phyloP scores from a whole-genome alignment of 2,888 invertebrate genomes.

The Altica lythri region DNA sequence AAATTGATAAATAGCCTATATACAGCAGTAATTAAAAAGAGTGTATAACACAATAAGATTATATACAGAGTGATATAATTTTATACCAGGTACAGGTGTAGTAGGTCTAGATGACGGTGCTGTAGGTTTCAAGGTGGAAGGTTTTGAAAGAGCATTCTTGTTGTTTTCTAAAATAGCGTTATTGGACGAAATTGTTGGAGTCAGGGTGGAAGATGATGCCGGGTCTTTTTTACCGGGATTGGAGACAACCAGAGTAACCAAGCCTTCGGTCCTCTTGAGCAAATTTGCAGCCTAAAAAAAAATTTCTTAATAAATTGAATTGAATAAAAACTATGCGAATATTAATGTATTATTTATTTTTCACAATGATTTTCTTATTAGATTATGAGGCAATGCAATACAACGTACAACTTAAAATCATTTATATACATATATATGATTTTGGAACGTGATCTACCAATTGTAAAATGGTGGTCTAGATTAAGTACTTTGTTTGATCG shows the following conservation, averaged over 20 bases:
- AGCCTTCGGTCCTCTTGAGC: conserved; percentile 84
- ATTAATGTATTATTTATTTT: no score
- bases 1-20: no score
- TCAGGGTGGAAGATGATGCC: conserved; percentile 33
- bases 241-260: conserved; percentile 81
- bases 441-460: no score
- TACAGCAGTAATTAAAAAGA: neutral
- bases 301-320: no score
- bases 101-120: conserved; percentile 51
- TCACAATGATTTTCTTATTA: no score
- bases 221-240: conserved; percentile 78
- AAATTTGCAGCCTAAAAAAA: conserved; percentile 75
- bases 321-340: no score
- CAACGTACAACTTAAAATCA: no score
- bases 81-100: conserved; percentile 54
- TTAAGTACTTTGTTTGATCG: no score
- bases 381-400: no score
- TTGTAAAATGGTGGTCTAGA: no score
- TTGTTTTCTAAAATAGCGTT: conserved; percentile 32
- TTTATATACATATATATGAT: no score
- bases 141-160: conserved; percentile 36
- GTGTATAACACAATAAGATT: conserved; percentile 1
- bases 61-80: conserved; percentile 1
- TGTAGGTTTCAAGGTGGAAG: conserved; percentile 44
- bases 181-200: conserved; percentile 25